phyloP scores from a whole-genome alignment of 1,140 invertebrate genomes.

The Zelostemma sp. region DNA sequence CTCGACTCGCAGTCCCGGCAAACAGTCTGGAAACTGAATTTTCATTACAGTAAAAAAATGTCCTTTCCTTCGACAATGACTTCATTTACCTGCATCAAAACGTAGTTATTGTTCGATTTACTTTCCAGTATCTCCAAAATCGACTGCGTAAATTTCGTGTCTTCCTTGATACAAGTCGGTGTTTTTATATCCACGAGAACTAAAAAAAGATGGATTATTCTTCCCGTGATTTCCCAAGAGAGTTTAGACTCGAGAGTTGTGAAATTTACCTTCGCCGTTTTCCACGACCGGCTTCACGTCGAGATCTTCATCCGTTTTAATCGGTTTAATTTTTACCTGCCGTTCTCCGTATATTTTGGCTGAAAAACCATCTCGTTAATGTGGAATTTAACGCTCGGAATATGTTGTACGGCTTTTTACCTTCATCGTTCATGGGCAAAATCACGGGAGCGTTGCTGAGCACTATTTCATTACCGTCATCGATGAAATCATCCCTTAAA shows the following conservation, averaged over 20 bases:
- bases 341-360: slow-evolving; percentile 13
- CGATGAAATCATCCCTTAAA: slow-evolving; percentile 61
- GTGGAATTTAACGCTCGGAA: not conserved
- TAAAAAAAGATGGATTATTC: too few relatives aligned
- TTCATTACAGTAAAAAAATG: slow-evolving; percentile 3
- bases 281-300: slow-evolving; percentile 53
- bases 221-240: too few relatives aligned
- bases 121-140: slow-evolving; percentile 56
- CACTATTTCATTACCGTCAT: slow-evolving; percentile 52
- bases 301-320: slow-evolving; percentile 17
- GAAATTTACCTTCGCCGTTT: slow-evolving; percentile 57
- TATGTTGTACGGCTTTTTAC: slow-evolving; percentile 30
- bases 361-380: slow-evolving; percentile 8
- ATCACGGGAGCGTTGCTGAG: slow-evolving; percentile 50
- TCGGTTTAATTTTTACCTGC: slow-evolving; percentile 2
- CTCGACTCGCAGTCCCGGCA: slow-evolving; percentile 53
- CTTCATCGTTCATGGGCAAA: slow-evolving; percentile 55
- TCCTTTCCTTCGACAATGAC: not conserved
- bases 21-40: slow-evolving; percentile 62
- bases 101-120: slow-evolving; percentile 51
- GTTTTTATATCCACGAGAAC: slow-evolving; percentile 11
- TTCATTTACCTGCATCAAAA: slow-evolving; percentile 58
- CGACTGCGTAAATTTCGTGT: slow-evolving; percentile 26
- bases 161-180: slow-evolving; percentile 12
- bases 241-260: too few relatives aligned